These are phyloP conservation scores for Trinectes maculatus DNA, from an alignment of 2,113 vertebrate genomes.

Conservation along the genomic window DNA sequence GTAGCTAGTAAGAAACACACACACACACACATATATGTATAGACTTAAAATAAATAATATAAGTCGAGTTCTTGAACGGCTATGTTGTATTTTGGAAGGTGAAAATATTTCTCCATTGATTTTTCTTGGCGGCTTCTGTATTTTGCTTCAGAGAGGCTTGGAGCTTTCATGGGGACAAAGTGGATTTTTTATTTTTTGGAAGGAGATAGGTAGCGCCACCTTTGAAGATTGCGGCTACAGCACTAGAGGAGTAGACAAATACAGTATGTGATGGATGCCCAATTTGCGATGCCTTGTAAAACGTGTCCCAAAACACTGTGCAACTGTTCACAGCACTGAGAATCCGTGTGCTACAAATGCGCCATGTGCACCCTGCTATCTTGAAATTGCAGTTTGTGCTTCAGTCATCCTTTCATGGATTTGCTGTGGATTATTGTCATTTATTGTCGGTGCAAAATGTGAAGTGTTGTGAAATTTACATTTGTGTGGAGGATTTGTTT, in stretches of 20 bases:
- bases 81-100: background rate
- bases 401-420: conserved; percentile 8
- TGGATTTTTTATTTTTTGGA: background rate
- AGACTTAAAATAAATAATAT: too few species aligned
- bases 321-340: background rate
- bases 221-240: conserved; percentile 6
- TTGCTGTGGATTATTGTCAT: conserved; percentile 32
- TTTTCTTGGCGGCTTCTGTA: background rate
- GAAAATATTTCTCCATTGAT: background rate
- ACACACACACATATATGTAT: too few species aligned
- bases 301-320: conserved; percentile 11
- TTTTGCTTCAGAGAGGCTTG: background rate
- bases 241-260: conserved; percentile 3
- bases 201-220: background rate
- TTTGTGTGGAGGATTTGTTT: conserved; percentile 30
- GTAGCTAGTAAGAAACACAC: too few species aligned
- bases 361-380: background rate
- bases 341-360: background rate
- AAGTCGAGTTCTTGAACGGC: background rate
- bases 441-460: conserved; percentile 3
- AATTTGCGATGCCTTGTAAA: background rate
- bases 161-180: conserved; percentile 4
- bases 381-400: conserved; percentile 11
- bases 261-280: background rate
- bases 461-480: conserved; percentile 32